Evolutionary conservation across 2,797 vertebrate species (phyloP), one percentile per base, ranked within the genome.

Genomic region (Oreochromis grahami): DNA sequence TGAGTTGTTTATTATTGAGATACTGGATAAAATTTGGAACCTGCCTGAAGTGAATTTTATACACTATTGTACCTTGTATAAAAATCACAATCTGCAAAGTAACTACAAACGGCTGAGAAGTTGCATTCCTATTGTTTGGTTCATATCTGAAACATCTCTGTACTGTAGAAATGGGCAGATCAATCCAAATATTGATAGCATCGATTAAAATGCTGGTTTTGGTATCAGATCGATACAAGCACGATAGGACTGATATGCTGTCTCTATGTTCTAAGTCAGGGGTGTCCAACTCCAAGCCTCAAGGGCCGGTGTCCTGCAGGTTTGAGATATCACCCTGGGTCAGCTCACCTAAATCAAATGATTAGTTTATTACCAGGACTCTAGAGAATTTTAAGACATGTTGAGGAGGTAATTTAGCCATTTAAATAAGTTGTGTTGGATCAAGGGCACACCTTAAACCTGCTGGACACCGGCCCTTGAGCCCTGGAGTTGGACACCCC

Each of bases 81-180:
- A 68, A 68, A 41, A 68, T 24, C 13, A 6, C 63, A 65, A 14
- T 5, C 36, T 68, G 36, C 7, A 68, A 41, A 68, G 12, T 65
- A 65, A 3, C 36, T 8, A 41, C 7, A 65, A 15, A 68, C 3
- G 11, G 7, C 36, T 70, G 38, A 17, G 38, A 43, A 24, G 15
- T 43, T 43, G 2, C 13, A 1, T 4, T 41, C n/a, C 36, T 21
- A 15, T 24, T 68, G 34, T 68, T 68, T 41, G 8, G 21, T 45
- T 43, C 38, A 14, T 17, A 26, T 9, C 12, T n/a, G 36, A 68
- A 32, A 43, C 9, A 43, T 68, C 5, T 70, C 8, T 45, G 5
- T 45, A 26, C 21, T 32, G 55, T 19, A 10, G 26, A 58, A 58
- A 58, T 6, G 32, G 0, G 14, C 1, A 0, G 26, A 58, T 58